phyloP scores from a whole-genome alignment of 92 coral and sea anemone species.

The Heteractis magnifica region DNA sequence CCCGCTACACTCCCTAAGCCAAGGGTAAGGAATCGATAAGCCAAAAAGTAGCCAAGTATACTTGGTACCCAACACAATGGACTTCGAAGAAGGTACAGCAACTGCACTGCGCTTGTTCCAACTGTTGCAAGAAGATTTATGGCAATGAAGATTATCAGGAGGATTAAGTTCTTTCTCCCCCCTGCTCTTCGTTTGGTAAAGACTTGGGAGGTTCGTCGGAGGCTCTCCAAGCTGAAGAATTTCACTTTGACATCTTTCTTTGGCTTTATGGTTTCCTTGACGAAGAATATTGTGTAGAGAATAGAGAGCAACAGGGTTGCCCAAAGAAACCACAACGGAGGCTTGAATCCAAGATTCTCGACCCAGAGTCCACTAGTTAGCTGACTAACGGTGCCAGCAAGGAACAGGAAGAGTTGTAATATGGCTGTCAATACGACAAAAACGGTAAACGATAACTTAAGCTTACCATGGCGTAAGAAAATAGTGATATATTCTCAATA shows the following conservation, averaged over 20 bases:
- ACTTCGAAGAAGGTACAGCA: constrained; percentile 67
- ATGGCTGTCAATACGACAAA: constrained; percentile 38
- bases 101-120: constrained; percentile 53
- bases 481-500: too few relatives aligned
- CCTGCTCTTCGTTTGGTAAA: constrained; percentile 41
- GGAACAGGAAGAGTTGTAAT: constrained; percentile 61
- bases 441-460: not conserved
- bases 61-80: constrained; percentile 75
- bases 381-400: constrained; percentile 76
- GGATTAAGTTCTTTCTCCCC: constrained; percentile 43
- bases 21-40: constrained; percentile 66
- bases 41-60: constrained; percentile 71
- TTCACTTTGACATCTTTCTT: constrained; percentile 14
- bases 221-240: constrained; percentile 31
- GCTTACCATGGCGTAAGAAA: too few relatives aligned
- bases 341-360: constrained; percentile 64
- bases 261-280: constrained; percentile 56
- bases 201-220: constrained; percentile 13
- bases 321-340: constrained; percentile 75
- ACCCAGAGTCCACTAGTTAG: constrained; percentile 95
- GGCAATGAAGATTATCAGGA: constrained; percentile 41
- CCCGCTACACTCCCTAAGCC: constrained; percentile 84
- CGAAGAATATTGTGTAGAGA: constrained; percentile 54
- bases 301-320: constrained; percentile 34
- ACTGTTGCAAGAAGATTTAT: constrained; percentile 44